Conservation (phyloP, 2,888 invertebrate genomes). For the Deroplatys truncata region DNA sequence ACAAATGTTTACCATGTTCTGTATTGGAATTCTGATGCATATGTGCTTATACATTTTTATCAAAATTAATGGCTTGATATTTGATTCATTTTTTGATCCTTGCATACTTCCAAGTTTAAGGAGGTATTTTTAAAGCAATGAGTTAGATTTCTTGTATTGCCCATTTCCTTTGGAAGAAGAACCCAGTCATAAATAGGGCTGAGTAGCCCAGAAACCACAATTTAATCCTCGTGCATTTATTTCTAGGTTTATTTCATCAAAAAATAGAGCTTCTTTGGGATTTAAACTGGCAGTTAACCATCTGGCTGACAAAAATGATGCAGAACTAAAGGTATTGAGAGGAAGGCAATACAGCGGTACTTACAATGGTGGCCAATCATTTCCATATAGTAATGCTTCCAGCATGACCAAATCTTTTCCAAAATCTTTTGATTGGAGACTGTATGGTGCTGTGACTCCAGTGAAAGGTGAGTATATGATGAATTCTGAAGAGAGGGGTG, state of each 20-base stretch:
- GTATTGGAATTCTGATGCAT: too few species aligned
- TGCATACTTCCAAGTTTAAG: too few species aligned
- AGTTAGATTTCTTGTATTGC: too few species aligned
- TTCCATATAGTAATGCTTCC: slow-evolving; percentile 61
- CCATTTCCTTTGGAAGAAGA: too few species aligned
- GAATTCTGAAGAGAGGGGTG: not conserved
- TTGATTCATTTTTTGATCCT: too few species aligned
- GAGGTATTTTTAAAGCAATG: too few species aligned
- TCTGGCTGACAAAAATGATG: slow-evolving; percentile 74
- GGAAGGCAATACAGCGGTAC: slow-evolving; percentile 60
- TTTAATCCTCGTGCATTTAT: not conserved
- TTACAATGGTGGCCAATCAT: slow-evolving; percentile 73
- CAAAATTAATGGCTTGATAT: too few species aligned
- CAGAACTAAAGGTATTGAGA: slow-evolving; percentile 70
- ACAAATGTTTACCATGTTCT: too few species aligned
- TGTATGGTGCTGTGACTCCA: slow-evolving; percentile 88
- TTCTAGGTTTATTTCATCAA: slow-evolving; percentile 69
- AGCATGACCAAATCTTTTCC: slow-evolving; percentile 57
- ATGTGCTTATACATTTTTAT: too few species aligned
- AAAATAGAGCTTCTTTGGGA: slow-evolving; percentile 69
- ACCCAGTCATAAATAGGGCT: too few species aligned
- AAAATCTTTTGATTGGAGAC: slow-evolving; percentile 80
- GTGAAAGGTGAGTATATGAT: slow-evolving; percentile 67
- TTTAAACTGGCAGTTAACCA: slow-evolving; percentile 81
- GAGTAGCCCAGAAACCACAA: too few species aligned